phyloP scores from a whole-genome alignment of 2,888 invertebrate genomes.

The Drosophila tanythrix region DNA sequence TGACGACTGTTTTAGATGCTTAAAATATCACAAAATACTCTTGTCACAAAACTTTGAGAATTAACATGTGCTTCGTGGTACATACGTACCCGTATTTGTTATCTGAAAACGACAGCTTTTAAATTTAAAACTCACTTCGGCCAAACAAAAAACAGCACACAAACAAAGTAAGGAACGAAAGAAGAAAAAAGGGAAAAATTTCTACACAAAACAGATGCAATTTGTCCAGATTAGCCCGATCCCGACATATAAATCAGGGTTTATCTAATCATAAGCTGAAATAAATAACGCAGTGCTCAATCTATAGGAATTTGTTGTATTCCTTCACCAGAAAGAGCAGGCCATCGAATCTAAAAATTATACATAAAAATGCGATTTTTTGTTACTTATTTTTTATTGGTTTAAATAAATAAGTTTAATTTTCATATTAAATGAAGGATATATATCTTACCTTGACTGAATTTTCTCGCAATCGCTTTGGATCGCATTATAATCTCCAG shows the following conservation, averaged over 20 bases:
- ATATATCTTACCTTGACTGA: conserved; percentile 81
- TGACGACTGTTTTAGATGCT: conserved; percentile 19
- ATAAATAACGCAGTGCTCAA: neutral
- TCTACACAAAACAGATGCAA: conserved; percentile 50
- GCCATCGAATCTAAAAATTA: neutral
- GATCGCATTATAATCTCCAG: conserved; percentile 84
- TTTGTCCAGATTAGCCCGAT: conserved; percentile 22
- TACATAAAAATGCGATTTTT: neutral
- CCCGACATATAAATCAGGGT: conserved; percentile 2
- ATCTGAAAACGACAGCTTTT: conserved; percentile 30
- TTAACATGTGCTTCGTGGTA: conserved; percentile 34
- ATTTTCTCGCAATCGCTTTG: conserved; percentile 84
- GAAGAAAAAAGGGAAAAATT: conserved; percentile 14
- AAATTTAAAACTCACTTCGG: conserved; percentile 27
- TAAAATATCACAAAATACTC: conserved; percentile 45
- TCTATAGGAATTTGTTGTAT: neutral
- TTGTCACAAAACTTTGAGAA: conserved; percentile 49
- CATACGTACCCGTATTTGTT: conserved; percentile 18
- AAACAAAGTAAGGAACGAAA: neutral
- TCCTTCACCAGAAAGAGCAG: neutral
- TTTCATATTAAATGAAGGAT: neutral
- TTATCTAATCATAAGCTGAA: neutral
- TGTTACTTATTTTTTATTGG: no score
- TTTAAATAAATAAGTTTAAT: neutral
- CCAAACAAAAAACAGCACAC: conserved; percentile 9